phyloP scores from a whole-genome alignment of 2,797 vertebrate genomes.

The Gambusia yucatana region DNA sequence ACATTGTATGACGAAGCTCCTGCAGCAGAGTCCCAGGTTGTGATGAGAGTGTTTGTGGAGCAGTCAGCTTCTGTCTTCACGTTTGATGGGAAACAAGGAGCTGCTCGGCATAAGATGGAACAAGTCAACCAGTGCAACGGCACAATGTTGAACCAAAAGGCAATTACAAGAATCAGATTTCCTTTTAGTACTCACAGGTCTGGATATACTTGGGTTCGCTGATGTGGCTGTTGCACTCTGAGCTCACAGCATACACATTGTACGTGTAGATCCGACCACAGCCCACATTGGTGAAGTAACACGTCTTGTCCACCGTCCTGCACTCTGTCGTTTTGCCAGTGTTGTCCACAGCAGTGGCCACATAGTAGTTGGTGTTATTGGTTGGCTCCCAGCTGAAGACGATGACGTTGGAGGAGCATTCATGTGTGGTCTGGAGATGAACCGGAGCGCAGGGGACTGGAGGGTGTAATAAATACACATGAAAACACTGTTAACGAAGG shows the following conservation, averaged over 20 bases:
- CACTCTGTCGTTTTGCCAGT: conserved; percentile 56
- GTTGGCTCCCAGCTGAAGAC: conserved; percentile 74
- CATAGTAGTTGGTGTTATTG: conserved; percentile 75
- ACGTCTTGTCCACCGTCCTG: conserved; percentile 64
- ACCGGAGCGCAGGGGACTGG: conserved; percentile 82
- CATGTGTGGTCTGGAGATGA: conserved; percentile 30
- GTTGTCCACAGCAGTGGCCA: conserved; percentile 63
- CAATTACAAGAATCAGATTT: not conserved
- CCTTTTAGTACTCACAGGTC: conserved; percentile 72
- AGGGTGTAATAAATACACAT: not conserved
- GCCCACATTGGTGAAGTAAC: conserved; percentile 73
- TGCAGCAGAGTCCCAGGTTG: conserved; percentile 73
- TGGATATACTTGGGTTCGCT: conserved; percentile 51
- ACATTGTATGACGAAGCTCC: conserved; percentile 78
- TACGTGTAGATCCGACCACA: conserved; percentile 80
- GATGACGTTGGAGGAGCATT: conserved; percentile 77
- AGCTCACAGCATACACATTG: conserved; percentile 70
- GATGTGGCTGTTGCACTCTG: conserved; percentile 62
- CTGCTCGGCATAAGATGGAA: conserved; percentile 30
- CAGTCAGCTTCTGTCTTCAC: conserved; percentile 67
- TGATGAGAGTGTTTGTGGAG: conserved; percentile 48
- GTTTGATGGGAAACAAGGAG: conserved; percentile 78
- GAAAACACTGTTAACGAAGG: not conserved
- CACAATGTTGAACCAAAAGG: not conserved
- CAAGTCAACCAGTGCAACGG: not conserved